Evolutionary conservation across 2,113 vertebrate species (phyloP), one percentile per base, ranked within the genome.

Genomic region (Brachirus orientalis): DNA sequence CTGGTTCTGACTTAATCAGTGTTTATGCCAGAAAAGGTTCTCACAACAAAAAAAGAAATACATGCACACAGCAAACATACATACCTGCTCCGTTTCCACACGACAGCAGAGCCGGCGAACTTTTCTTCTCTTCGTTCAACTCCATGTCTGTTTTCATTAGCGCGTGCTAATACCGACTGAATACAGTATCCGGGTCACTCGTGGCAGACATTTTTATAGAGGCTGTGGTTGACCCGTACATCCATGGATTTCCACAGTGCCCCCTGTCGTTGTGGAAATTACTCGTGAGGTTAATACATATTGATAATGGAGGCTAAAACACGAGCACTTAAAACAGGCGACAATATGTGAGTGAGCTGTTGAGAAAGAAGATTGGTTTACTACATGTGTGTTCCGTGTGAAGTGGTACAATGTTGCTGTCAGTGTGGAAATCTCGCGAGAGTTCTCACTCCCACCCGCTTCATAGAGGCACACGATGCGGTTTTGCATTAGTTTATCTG

Each of bases 31-130:
- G 28, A 28, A 28, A 2, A 28, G 28, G 28, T 28, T 28, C 28
- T 6, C 28, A 28, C 28, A 28, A 28, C 1, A 28, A 28, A 28
- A 28, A 28, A 28, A 28, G 3, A 28, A 4, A 6, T 28, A 28
- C 2, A 28, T 1, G 6, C 6, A 28, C 28, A 28, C 28, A 13
- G 12, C 8, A 40, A 40, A 10, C 38, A 40, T 9, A 11, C 83
- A 28, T 22, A 94, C 94, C 93, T 89, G 67, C 64, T 28, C 81
- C 86, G 33, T 45, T 64, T 2, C 93, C 94, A 63, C 88, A 94
- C 0, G 77, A 65, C 46, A 95, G 76, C 50, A 95, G 71, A 19
- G 88, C 92, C 52, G n/a, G 72, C 0, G 94, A 95, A 1, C 10
- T 79, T 14, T 59, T 72, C 19, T 75, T 85, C 20, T 58, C 51